A percentile compares a stretch with the other conserved stretches of the same genome.
Evolutionary conservation across 2,797 vertebrate species (phyloP).

Genomic region (Buceros bicornis): DNA sequence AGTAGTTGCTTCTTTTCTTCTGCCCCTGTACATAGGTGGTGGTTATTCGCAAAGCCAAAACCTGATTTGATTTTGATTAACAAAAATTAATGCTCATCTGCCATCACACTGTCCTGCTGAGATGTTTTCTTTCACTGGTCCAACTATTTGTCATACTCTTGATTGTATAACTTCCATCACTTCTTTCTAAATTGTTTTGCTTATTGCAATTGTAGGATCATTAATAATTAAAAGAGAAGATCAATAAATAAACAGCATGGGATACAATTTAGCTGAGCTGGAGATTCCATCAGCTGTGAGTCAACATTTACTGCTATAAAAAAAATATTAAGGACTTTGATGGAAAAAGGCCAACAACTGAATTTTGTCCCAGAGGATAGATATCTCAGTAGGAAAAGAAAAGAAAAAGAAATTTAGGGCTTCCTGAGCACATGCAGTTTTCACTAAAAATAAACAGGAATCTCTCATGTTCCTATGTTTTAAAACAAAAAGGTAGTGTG

Average conservation of each 20-base stretch:
- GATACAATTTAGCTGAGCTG: slow-evolving; percentile 22
- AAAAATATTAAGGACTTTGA: slow-evolving; percentile 13
- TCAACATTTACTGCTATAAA: slow-evolving; percentile 39
- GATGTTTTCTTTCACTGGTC: not conserved
- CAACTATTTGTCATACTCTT: not conserved
- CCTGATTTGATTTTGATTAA: slow-evolving; percentile 13
- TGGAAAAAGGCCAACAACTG: not conserved
- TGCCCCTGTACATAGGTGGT: not conserved
- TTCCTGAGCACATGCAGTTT: not conserved
- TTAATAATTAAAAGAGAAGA: slow-evolving; percentile 51
- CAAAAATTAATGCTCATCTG: not conserved
- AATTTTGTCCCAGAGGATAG: not conserved
- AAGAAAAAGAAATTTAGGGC: not conserved
- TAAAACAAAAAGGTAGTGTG: not conserved
- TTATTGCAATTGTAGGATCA: not conserved
- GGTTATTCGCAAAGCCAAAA: not conserved
- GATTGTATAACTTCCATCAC: not conserved
- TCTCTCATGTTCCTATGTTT: not conserved
- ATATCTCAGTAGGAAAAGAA: not conserved
- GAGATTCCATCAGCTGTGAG: slow-evolving; percentile 31
- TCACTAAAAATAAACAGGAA: not conserved
- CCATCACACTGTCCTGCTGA: not conserved
- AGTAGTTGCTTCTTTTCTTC: not conserved
- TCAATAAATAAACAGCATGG: slow-evolving; percentile 53
- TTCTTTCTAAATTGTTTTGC: slow-evolving; percentile 39